A percentile compares a stretch with the other conserved stretches of the same genome.
phyloP scores from a whole-genome alignment of 2,888 invertebrate genomes.

The Ophion slaviceki region DNA sequence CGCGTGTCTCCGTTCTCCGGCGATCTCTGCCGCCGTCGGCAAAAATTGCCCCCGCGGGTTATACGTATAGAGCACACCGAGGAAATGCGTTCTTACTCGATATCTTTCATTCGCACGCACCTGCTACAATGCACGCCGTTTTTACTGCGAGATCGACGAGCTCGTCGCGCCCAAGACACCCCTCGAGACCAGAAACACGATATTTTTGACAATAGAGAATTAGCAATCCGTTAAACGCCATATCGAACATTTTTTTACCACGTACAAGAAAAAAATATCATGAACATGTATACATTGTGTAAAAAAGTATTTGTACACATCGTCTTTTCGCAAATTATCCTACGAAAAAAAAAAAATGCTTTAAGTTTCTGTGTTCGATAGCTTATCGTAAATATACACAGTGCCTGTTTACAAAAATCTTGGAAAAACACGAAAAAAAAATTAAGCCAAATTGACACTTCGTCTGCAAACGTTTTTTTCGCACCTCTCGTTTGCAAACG shows the following conservation, averaged over 20 bases:
- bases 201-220: slow-evolving; percentile 16
- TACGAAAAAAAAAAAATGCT: no score
- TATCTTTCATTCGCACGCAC: slow-evolving; percentile 50
- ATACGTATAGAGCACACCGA: slow-evolving; percentile 24
- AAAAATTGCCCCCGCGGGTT: slow-evolving; percentile 52
- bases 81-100: slow-evolving; percentile 32
- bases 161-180: not conserved
- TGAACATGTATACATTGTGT: not conserved
- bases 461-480: no score
- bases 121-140: slow-evolving; percentile 30
- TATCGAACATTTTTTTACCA: slow-evolving; percentile 12
- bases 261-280: not conserved
- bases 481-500: no score
- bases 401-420: no score
- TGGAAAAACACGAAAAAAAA: no score
- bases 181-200: slow-evolving; percentile 18
- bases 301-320: not conserved
- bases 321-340: no score
- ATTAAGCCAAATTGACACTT: no score
- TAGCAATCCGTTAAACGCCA: slow-evolving; percentile 14
- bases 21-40: slow-evolving; percentile 48
- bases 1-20: slow-evolving; percentile 37
- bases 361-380: no score
- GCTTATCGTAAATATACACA: no score
- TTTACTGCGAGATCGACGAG: slow-evolving; percentile 12